A percentile compares a stretch with the other conserved stretches of the same genome.
Conservation (phyloP, 64 coral and sea anemone species). For the Trachythela sp. region DNA sequence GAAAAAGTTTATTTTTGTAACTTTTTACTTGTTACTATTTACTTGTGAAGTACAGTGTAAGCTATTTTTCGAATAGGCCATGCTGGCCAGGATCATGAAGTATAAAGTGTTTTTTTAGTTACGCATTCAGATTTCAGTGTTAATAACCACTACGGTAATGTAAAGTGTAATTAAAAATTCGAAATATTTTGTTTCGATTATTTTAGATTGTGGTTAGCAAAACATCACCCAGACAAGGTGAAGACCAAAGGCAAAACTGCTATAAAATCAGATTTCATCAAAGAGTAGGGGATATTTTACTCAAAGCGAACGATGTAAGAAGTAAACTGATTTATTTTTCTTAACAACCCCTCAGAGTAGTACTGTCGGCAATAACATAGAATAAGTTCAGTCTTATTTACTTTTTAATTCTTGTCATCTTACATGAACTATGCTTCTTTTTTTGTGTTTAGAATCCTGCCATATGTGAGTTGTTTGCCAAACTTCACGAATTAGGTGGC, state of each 20-base stretch:
- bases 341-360: not conserved
- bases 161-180: too few relatives aligned
- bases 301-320: not conserved
- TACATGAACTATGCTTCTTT: not conserved
- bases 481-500: not conserved
- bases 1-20: too few relatives aligned
- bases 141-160: too few relatives aligned
- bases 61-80: too few relatives aligned
- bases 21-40: too few relatives aligned
- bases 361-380: not conserved
- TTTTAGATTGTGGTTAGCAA: not conserved
- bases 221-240: not conserved
- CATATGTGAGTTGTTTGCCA: not conserved
- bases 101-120: too few relatives aligned
- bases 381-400: not conserved
- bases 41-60: too few relatives aligned
- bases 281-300: not conserved
- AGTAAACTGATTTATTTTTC: not conserved
- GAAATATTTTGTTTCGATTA: not conserved
- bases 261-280: not conserved
- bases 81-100: too few relatives aligned
- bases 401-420: too few relatives aligned
- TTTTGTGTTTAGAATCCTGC: constrained; percentile 1
- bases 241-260: not conserved
- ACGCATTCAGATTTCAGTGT: too few relatives aligned